Base-by-base conservation (phyloP, 1,140 invertebrate genomes). In the Trichoplusia ni region DNA sequence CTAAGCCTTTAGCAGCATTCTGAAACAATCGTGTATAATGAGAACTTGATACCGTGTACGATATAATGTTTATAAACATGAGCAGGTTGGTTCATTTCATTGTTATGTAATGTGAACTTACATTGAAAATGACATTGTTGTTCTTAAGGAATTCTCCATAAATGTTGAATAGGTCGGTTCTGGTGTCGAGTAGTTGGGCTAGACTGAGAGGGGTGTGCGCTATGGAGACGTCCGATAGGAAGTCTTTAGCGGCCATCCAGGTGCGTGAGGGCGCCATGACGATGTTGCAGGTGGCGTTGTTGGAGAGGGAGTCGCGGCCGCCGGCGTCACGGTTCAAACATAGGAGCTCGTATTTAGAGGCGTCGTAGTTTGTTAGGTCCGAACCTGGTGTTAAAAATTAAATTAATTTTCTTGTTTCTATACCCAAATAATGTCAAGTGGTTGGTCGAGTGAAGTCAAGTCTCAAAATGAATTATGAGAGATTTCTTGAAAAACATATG, bases 111-210 rank as follows among this genome's bases (percentile, higher is more conserved):
- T 31, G 7, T n/a, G 4, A 18, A 86, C 85, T 86, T 65, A 90
- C 89, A 77, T 79, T 87, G 54, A 91, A 91, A 37, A 91, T 87
- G 29, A 91, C 79, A 60, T 91, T 89, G 61, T 91, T 86, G 16
- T 91, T 90, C 73, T 90, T 90, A 42, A 90, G 76, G 68, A 84
- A 91, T 64, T 91, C 87, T 33, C 87, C 89, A 53, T 90, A 91
- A 38, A 91, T 86, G 51, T 91, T 88, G 61, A 91, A 90, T 11
- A 91, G 58, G 14, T 90, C 86, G 1, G 42, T 70, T 35, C 75
- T 82, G 4, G 68, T 60, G 21, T 82, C 80, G 8, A 89, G 37
- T 11, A 90, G 54, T 40, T 87, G 49, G 1, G 87, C 85, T 9
- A 91, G 59, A 56, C 82, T 86, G 18, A 91, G 58, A n/a, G 86